These are phyloP conservation scores for Heliothis peltigera DNA, from an alignment of 2,888 invertebrate species.

Conservation along the genomic window DNA sequence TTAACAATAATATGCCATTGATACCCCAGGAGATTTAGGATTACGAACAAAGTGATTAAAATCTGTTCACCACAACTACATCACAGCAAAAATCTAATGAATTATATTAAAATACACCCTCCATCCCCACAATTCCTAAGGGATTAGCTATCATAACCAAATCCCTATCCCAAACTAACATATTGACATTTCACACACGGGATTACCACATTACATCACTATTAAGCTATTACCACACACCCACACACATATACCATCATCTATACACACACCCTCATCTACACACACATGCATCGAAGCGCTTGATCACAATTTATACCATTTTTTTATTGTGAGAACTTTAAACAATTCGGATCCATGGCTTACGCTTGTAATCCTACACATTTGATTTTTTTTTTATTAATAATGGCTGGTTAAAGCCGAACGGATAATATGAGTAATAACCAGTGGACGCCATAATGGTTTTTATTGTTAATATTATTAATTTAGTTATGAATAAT, in stretches of 20 bases:
- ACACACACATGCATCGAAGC: conserved; percentile 12
- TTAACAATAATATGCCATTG: no score
- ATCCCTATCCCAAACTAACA: conserved; percentile 49
- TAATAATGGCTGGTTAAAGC: conserved; percentile 79
- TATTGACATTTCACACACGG: conserved; percentile 73
- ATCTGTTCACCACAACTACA: conserved; percentile 6
- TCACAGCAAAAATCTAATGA: conserved; percentile 31
- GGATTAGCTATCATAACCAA: conserved; percentile 59
- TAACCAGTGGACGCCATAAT: conserved; percentile 72
- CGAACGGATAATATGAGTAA: conserved; percentile 70
- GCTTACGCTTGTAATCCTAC: conserved; percentile 82
- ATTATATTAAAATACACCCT: conserved; percentile 38
- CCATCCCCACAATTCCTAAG: conserved; percentile 32
- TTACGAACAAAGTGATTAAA: background rate
- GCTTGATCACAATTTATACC: conserved; percentile 57
- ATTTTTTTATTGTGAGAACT: conserved; percentile 80
- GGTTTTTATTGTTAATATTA: conserved; percentile 81
- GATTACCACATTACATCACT: conserved; percentile 67
- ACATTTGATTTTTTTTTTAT: conserved; percentile 89
- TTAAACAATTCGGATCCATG: conserved; percentile 82
- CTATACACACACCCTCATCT: conserved; percentile 37
- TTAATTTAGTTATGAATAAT: conserved; percentile 87
- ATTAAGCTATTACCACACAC: conserved; percentile 60
- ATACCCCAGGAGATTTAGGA: background rate
- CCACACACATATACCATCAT: conserved; percentile 23